A percentile compares a stretch with the other conserved stretches of the same genome.
Evolutionary conservation across 1,140 invertebrate genomes (phyloP).

Genomic region (Cherax quadricarinatus): DNA sequence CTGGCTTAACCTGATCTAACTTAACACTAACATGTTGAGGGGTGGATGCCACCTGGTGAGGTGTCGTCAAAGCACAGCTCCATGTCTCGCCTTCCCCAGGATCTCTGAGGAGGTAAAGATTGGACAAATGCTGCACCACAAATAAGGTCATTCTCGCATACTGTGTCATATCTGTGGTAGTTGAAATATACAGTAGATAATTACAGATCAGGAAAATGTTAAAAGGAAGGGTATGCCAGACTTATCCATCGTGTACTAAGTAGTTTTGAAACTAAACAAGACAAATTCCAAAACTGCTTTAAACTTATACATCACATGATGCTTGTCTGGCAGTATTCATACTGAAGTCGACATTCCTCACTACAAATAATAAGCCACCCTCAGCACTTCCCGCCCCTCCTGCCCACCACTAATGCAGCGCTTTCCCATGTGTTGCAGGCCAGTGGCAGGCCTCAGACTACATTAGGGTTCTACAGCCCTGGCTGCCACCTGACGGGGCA

Average conservation of each 20-base stretch:
- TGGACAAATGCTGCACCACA: not conserved
- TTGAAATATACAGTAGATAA: constrained; percentile 12
- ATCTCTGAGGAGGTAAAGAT: constrained; percentile 44
- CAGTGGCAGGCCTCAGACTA: constrained; percentile 63
- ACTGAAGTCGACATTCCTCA: not conserved
- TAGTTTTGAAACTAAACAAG: not conserved
- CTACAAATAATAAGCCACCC: not conserved
- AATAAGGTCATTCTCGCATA: not conserved
- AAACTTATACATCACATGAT: not conserved
- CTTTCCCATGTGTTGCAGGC: constrained; percentile 67
- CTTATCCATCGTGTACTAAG: not conserved
- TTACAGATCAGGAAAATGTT: constrained; percentile 4
- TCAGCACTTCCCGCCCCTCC: not conserved
- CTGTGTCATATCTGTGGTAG: not conserved
- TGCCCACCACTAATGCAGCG: constrained; percentile 45
- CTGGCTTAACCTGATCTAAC: constrained; percentile 55
- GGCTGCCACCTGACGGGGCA: constrained; percentile 50
- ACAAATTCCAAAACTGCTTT: not conserved
- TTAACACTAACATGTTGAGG: constrained; percentile 52
- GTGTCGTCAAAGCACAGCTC: not conserved
- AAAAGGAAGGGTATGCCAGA: not conserved
- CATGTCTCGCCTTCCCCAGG: constrained; percentile 20
- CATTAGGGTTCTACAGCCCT: constrained; percentile 47
- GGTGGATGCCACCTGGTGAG: constrained; percentile 7
- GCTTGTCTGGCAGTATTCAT: not conserved